These are phyloP conservation scores for Amphipoea oculea DNA, from an alignment of 2,888 invertebrate species.

Conservation along the genomic window DNA sequence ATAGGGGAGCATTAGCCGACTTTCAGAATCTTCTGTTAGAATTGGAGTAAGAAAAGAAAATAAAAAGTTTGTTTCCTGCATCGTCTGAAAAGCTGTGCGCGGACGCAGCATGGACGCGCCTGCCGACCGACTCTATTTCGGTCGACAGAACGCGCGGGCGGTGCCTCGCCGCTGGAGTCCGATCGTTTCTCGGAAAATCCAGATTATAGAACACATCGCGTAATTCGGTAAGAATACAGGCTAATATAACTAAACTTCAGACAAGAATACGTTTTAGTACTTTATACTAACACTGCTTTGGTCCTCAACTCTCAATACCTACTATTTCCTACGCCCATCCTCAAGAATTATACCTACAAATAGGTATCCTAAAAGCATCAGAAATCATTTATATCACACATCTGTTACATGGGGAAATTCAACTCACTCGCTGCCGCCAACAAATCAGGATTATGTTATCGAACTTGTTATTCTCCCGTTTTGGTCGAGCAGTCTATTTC, in stretches of 20 bases:
- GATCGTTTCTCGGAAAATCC: slow-evolving; percentile 77
- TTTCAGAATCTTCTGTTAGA: slow-evolving; percentile 61
- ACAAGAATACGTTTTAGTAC: neutral
- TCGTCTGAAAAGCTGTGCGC: slow-evolving; percentile 65
- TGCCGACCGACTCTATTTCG: slow-evolving; percentile 75
- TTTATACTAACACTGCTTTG: neutral
- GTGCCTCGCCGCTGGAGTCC: slow-evolving; percentile 73
- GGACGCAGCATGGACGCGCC: slow-evolving; percentile 59
- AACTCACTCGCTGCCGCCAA: slow-evolving; percentile 15
- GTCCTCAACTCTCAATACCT: neutral
- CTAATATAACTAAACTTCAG: slow-evolving; percentile 38
- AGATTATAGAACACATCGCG: slow-evolving; percentile 73
- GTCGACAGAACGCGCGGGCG: slow-evolving; percentile 75
- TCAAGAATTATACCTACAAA: neutral
- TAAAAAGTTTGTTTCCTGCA: slow-evolving; percentile 77
- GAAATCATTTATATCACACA: slow-evolving; percentile 1
- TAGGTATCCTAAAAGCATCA: neutral
- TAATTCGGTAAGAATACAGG: slow-evolving; percentile 71
- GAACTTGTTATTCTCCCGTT: slow-evolving; percentile 47
- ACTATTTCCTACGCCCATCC: neutral
- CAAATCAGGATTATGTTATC: slow-evolving; percentile 47
- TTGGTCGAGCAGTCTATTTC: slow-evolving; percentile 60
- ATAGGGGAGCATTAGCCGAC: slow-evolving; percentile 58
- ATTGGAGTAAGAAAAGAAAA: slow-evolving; percentile 72
- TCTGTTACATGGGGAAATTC: slow-evolving; percentile 6